Evolutionary conservation across 1,140 invertebrate species (phyloP).

Genomic region (Cotesia chilonis): DNA sequence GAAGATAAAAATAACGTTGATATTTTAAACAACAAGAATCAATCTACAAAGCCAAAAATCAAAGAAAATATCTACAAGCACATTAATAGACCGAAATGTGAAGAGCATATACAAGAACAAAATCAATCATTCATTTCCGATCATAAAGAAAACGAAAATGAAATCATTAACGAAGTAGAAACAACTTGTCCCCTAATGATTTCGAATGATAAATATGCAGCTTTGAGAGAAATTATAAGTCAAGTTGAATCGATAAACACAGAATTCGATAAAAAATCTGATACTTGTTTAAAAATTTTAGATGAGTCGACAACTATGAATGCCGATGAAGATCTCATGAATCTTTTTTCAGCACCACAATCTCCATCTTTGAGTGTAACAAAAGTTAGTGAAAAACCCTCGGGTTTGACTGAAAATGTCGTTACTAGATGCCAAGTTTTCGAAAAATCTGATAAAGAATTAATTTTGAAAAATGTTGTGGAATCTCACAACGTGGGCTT

Average conservation of each 20-base stretch:
- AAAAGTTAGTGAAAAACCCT: slow-evolving; percentile 45
- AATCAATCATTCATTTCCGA: too few relatives aligned
- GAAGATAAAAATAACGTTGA: slow-evolving; percentile 16
- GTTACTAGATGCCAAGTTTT: slow-evolving; percentile 63
- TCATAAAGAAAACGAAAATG: slow-evolving; percentile 37
- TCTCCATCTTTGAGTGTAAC: slow-evolving; percentile 43
- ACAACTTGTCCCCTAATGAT: slow-evolving; percentile 47
- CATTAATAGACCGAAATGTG: slow-evolving; percentile 43
- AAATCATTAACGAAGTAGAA: slow-evolving; percentile 42
- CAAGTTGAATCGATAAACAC: background rate
- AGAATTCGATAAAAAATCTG: background rate
- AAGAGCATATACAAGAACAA: slow-evolving; percentile 36
- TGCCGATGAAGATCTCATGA: slow-evolving; percentile 32
- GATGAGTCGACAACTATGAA: background rate
- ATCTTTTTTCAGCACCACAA: slow-evolving; percentile 55
- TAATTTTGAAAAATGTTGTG: slow-evolving; percentile 33
- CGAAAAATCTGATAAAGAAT: slow-evolving; percentile 55
- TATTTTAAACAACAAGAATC: slow-evolving; percentile 39
- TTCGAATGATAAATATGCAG: slow-evolving; percentile 51
- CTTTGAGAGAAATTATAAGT: slow-evolving; percentile 23
- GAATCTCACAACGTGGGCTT: slow-evolving; percentile 45
- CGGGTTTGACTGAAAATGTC: slow-evolving; percentile 44
- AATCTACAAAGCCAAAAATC: slow-evolving; percentile 52
- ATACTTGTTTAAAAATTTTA: background rate
- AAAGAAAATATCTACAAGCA: slow-evolving; percentile 50